Percentiles rank a stretch among this genome's conserved stretches.
These are phyloP conservation scores for Drosophila conformis DNA, from an alignment of 2,888 invertebrate genomes.

Conservation along the genomic window DNA sequence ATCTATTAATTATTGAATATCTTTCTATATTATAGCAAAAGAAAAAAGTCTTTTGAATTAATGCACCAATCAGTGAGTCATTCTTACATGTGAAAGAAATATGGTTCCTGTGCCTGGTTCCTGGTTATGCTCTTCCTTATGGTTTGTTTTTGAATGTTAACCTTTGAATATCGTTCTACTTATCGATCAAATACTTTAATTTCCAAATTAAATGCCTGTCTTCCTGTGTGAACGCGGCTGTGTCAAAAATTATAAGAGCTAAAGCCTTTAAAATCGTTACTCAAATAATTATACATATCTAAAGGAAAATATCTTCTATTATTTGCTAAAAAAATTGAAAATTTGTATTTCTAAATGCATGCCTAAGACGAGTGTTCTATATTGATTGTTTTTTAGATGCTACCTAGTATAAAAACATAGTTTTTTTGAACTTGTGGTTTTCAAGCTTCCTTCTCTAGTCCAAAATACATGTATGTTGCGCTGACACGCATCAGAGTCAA, in stretches of 20 bases:
- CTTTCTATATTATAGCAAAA: not conserved
- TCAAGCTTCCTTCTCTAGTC: conserved; percentile 20
- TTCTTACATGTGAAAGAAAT: not conserved
- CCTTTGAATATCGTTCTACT: fast-evolving
- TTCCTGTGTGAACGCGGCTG: not conserved
- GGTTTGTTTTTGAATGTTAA: not conserved
- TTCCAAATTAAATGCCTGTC: not conserved
- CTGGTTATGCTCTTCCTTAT: not conserved
- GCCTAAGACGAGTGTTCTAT: not conserved
- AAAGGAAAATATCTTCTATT: not conserved
- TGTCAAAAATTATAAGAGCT: too few relatives aligned
- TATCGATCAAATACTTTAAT: not conserved
- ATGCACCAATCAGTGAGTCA: not conserved
- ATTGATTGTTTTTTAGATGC: not conserved
- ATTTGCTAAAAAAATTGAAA: not conserved
- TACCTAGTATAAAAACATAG: not conserved
- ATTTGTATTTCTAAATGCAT: not conserved
- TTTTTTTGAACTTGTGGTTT: not conserved
- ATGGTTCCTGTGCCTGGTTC: too few relatives aligned
- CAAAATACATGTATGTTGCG: not conserved
- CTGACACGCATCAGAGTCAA: conserved; percentile 14
- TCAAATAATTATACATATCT: not conserved
- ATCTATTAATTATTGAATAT: not conserved
- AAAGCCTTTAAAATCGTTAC: not conserved
- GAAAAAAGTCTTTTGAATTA: not conserved